Conservation (phyloP, 2,113 vertebrate species). For the Phalacrocorax pelagicus region DNA sequence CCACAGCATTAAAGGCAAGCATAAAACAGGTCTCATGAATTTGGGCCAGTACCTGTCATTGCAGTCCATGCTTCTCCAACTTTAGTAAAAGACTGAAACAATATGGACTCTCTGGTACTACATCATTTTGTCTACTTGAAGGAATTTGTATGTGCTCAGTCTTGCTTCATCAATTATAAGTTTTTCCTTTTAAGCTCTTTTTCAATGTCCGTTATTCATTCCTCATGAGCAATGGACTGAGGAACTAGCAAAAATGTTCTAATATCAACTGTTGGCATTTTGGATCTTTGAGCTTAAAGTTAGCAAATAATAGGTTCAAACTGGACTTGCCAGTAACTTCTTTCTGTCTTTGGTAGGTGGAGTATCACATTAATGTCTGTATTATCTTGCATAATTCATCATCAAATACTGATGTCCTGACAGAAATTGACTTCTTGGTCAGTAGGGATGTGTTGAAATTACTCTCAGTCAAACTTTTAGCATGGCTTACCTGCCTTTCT, state of each 20-base stretch:
- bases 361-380: neutral
- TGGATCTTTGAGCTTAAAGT: neutral
- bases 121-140: neutral
- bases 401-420: neutral
- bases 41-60: neutral
- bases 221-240: neutral
- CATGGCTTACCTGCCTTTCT: neutral
- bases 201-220: neutral
- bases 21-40: neutral
- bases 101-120: neutral
- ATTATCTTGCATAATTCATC: neutral
- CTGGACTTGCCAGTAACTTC: neutral
- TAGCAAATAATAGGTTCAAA: neutral
- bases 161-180: neutral
- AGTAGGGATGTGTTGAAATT: neutral
- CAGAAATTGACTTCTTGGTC: neutral
- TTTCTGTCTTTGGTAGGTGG: neutral
- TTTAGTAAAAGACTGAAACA: neutral
- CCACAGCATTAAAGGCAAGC: neutral
- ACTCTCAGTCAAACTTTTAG: neutral
- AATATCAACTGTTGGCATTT: neutral
- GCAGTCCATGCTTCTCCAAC: neutral
- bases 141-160: neutral
- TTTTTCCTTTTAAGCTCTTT: neutral
- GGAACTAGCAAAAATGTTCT: neutral